Conservation (phyloP, 2,113 vertebrate genomes). For the Carollia perspicillata region DNA sequence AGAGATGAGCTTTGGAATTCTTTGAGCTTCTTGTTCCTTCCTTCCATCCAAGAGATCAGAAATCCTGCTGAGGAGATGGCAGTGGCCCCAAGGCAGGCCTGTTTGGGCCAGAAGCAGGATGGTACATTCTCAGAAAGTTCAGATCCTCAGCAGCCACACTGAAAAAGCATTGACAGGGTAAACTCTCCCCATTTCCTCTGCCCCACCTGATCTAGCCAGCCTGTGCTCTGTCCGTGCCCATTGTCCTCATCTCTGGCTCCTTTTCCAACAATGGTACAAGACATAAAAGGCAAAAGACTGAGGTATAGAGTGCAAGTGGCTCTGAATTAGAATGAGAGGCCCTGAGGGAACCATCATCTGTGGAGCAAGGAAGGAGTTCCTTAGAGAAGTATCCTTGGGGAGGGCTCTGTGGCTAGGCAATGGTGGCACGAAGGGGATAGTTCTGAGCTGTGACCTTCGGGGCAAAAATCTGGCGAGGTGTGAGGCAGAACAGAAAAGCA, state of each 20-base stretch:
- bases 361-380: not conserved
- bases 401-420: not conserved
- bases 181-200: not conserved
- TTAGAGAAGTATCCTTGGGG: not conserved
- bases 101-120: not conserved
- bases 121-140: conserved; percentile 2
- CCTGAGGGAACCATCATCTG: not conserved
- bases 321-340: not conserved
- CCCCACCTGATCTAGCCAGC: not conserved
- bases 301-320: not conserved
- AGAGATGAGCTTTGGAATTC: not conserved
- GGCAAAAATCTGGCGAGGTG: not conserved
- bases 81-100: not conserved
- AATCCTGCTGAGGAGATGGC: not conserved
- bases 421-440: not conserved
- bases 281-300: conserved; percentile 27
- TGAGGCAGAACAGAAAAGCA: not conserved
- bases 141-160: not conserved
- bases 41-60: not conserved
- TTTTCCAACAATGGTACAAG: not conserved
- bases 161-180: not conserved
- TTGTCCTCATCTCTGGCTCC: conserved; percentile 20
- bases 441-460: not conserved
- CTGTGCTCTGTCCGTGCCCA: not conserved
- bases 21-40: conserved; percentile 19